These are phyloP conservation scores for Lepidurus couesii DNA, from an alignment of 1,140 invertebrate species.

Conservation along the genomic window DNA sequence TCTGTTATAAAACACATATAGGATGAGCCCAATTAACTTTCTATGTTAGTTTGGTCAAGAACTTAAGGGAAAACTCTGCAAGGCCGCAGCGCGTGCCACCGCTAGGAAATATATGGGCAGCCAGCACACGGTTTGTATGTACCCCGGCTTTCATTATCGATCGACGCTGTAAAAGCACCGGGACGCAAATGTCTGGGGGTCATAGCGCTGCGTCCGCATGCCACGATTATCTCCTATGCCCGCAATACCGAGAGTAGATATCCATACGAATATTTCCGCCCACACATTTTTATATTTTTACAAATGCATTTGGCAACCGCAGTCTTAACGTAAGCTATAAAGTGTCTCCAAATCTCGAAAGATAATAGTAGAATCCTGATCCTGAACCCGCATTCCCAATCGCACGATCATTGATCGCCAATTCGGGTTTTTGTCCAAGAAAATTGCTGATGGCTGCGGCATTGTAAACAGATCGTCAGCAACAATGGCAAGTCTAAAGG, in stretches of 20 bases:
- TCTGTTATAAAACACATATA: too few relatives aligned
- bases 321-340: too few relatives aligned
- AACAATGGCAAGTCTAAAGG: not conserved
- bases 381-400: too few relatives aligned
- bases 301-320: too few relatives aligned
- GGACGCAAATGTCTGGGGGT: conserved; percentile 17
- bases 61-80: not conserved
- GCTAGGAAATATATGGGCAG: not conserved
- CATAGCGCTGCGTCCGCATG: conserved; percentile 20
- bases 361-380: too few relatives aligned
- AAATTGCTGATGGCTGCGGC: too few relatives aligned
- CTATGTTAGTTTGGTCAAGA: too few relatives aligned
- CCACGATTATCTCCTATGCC: not conserved
- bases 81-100: not conserved
- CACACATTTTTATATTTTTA: not conserved
- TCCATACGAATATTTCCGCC: not conserved
- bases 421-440: too few relatives aligned
- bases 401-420: too few relatives aligned
- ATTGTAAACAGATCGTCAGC: too few relatives aligned
- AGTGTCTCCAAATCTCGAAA: too few relatives aligned
- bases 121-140: not conserved
- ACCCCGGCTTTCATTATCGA: conserved; percentile 14
- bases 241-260: not conserved
- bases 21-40: too few relatives aligned
- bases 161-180: conserved; percentile 21